Evolutionary conservation across 2,888 invertebrate species (phyloP), one percentile per base, ranked within the genome.

Genomic region (Agrochola circellaris): DNA sequence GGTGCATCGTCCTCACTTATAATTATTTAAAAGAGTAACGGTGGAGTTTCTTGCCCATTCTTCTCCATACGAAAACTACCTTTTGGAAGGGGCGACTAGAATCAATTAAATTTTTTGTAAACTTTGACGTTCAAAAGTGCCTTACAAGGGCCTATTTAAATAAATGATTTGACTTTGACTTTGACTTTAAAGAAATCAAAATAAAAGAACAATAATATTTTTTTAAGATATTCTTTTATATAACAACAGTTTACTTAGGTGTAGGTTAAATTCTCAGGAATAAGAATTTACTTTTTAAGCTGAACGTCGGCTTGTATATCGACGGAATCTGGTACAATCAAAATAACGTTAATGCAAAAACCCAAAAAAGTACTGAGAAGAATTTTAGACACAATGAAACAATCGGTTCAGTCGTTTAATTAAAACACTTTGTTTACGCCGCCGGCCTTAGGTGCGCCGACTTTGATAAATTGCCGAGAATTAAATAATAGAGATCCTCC

Each of bases 391-490:
- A 87, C 90, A 91, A 92, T 92, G 91, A 92, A 91, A 91, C 90
- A 92, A 92, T 92, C 90, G 90, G 92, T 92, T 91, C 87, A 86
- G 89, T 91, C 89, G 90, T 93, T 92, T 92, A 93, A 94, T 93
- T 93, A 93, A 91, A 92, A 89, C 90, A 91, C 91, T 93, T 93
- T 93, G 92, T 92, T 93, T 92, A 91, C 91, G 87, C 88, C 83
- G 88, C 84, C 75, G 81, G 87, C 87, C 86, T 82, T 38, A 38
- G 38, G 38, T 81, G 82, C 84, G 73, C 86, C 81, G 92, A 93
- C 93, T 92, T 93, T 93, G 93, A 93, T 92, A 90, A 93, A 94
- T 93, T 88, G 84, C 86, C 75, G 77, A 82, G 89, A 90, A 92
- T 91, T 88, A 90, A 89, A 90, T 88, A 90, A 89, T 89, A 89